Evolutionary conservation across 2,113 vertebrate genomes (phyloP), one percentile per base, ranked within the genome.

Genomic region (Phoenicopterus ruber): DNA sequence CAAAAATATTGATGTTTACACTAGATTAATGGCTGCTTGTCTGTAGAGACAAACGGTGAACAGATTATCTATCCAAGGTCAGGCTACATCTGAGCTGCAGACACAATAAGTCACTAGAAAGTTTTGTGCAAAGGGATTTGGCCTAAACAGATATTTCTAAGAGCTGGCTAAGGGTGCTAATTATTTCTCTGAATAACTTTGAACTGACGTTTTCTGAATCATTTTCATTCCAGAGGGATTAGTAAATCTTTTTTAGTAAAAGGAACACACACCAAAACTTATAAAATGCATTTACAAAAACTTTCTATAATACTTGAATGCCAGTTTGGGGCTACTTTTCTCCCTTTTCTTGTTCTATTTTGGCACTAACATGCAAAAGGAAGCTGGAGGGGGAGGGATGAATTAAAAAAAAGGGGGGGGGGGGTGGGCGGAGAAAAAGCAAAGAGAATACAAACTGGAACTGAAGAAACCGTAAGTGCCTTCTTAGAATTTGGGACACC

Each of bases 1-100:
- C 96, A 94, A 97, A 98, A 98, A 97, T 98, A 98, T 90, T 96
- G 86, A 94, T 96, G 90, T 97, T 98, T 98, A 94, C 54, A 18
- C 73, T 93, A 95, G 96, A 98, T 98, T 98, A 98, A 98, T 97
- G 95, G 80, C 93, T 96, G 70, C 97, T 95, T 97, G 78, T 93
- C 89, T 95, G 92, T 95, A 96, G 94, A 96, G 84, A 92, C 1
- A 10, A 94, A 40, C 0, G 0, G 42, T 80, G 65, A 86, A 38
- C 71, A 67, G 46, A 70, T 4, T 89, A 80, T 88, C 67, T 95
- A 17, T 66, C 66, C 94, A 96, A 96, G 92, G 92, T 96, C 94
- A 96, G 70, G 38, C 40, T 84, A 49, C 74, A 50, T 83, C 77
- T 79, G 73, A 96, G 83, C 46, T 94, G 76, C 78, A 95, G 94